Evolutionary conservation across 2,113 vertebrate genomes (phyloP), one percentile per base, ranked within the genome.

Genomic region (Psittacus erithacus): DNA sequence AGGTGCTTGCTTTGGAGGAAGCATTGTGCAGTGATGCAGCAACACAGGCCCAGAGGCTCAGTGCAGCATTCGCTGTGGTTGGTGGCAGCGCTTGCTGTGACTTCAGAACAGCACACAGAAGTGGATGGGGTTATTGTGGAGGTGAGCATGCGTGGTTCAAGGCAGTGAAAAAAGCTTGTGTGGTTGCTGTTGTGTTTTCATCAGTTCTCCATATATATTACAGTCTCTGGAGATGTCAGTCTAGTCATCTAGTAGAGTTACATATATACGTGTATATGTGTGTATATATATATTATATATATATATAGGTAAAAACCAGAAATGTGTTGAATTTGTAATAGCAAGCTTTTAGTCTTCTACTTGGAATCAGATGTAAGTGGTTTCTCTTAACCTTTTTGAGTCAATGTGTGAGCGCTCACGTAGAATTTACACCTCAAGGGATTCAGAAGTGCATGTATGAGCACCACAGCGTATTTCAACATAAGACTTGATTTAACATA

Each of bases 341-440:
- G 57, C 46, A 76, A 82, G 20, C 31, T 84, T 88, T 59, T 77
- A 81, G 74, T 65, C 53, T 62, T 91, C 35, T 71, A 7, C 47
- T 80, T 90, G 25, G 33, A 78, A 73, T 80, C 60, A 78, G 15
- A 46, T 39, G 5, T 29, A 53, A 82, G 35, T 41, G 13, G 13
- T 88, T 94, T 80, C n/a, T 96, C 33, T 43, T 65, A 31, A 59
- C 25, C 49, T 70, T 88, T 93, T 52, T 86, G 60, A 87, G 60
- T 43, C 53, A 77, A 7, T 17, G 10, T 41, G 4, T 50, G 70
- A 71, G 35, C 10, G 10, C 35, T 95, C 13, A 62, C 47, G 10
- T 24, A 73, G 46, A 90, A 69, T 76, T 76, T 62, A 65, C 35
- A 63, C 64, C 76, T 93, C 64, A 29, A 65, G 69, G 73, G 55